These are phyloP conservation scores for Lordiphosa fenestrarum DNA, from an alignment of 2,888 invertebrate species.

Conservation along the genomic window DNA sequence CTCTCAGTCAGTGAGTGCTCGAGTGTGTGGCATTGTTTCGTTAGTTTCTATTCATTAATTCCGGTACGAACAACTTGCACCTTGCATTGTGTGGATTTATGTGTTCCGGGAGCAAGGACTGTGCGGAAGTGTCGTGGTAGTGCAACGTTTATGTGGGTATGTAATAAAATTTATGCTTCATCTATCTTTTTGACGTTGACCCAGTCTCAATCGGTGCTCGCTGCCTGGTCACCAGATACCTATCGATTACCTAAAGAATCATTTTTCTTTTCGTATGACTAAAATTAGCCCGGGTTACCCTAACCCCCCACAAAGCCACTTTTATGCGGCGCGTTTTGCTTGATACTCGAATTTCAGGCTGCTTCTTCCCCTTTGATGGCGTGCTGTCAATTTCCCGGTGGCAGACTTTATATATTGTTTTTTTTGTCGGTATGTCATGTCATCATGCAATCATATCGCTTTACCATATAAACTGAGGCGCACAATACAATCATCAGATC, in stretches of 20 bases:
- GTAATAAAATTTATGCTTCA: constrained; percentile 3
- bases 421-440: constrained; percentile 50
- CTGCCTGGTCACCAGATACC: constrained; percentile 2
- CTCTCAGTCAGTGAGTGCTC: constrained; percentile 14
- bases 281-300: constrained; percentile 44
- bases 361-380: constrained; percentile 34
- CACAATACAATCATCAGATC: constrained; percentile 49
- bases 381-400: constrained; percentile 67
- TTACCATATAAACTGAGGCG: constrained; percentile 55
- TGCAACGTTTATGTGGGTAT: no score
- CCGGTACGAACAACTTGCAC: constrained; percentile 7
- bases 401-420: constrained; percentile 39
- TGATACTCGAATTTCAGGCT: constrained; percentile 30
- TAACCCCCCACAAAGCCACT: constrained; percentile 39
- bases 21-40: constrained; percentile 41
- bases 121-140: background rate
- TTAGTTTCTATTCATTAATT: constrained; percentile 30
- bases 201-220: background rate
- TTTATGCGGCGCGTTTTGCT: constrained; percentile 36
- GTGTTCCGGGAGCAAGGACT: background rate
- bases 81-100: background rate
- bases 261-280: constrained; percentile 42
- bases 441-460: constrained; percentile 71
- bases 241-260: constrained; percentile 46
- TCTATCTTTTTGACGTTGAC: constrained; percentile 5